These are phyloP conservation scores for Drosophila sproati DNA, from an alignment of 1,140 invertebrate species.

Conservation along the genomic window DNA sequence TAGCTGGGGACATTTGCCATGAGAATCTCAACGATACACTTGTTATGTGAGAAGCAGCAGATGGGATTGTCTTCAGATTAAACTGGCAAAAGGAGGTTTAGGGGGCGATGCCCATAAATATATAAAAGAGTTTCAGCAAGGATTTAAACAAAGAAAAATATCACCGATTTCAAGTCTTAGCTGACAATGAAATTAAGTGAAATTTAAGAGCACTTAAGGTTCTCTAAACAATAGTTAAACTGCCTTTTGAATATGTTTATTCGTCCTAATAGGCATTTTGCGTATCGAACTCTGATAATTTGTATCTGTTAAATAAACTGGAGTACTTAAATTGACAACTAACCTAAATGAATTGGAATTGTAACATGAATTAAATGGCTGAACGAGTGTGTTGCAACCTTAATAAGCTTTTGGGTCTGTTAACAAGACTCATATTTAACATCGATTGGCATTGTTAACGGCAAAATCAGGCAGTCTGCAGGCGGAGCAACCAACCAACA, in stretches of 20 bases:
- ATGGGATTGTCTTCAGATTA: slow-evolving; percentile 44
- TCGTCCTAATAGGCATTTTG: too few species aligned
- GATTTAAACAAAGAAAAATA: not conserved
- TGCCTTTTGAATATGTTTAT: too few species aligned
- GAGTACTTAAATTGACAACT: too few species aligned
- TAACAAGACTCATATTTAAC: slow-evolving; percentile 54
- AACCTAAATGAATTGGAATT: not conserved
- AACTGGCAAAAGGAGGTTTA: not conserved
- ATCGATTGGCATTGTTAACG: slow-evolving; percentile 55
- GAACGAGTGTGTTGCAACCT: slow-evolving; percentile 33
- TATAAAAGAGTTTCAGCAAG: slow-evolving; percentile 24
- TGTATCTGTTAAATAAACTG: too few species aligned
- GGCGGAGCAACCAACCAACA: slow-evolving; percentile 20
- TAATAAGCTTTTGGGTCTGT: slow-evolving; percentile 46
- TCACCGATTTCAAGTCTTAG: not conserved
- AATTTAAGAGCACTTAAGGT: too few species aligned
- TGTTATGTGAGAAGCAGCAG: slow-evolving; percentile 44
- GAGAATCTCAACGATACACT: slow-evolving; percentile 61
- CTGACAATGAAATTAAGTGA: not conserved
- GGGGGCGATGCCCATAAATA: not conserved
- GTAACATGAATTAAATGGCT: not conserved
- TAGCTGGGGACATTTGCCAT: slow-evolving; percentile 59
- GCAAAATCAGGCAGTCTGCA: slow-evolving; percentile 4
- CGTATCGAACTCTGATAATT: too few species aligned
- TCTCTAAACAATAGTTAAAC: too few species aligned